Base-by-base conservation (phyloP, 2,797 vertebrate genomes). In the Pteronotus mesoamericanus region DNA sequence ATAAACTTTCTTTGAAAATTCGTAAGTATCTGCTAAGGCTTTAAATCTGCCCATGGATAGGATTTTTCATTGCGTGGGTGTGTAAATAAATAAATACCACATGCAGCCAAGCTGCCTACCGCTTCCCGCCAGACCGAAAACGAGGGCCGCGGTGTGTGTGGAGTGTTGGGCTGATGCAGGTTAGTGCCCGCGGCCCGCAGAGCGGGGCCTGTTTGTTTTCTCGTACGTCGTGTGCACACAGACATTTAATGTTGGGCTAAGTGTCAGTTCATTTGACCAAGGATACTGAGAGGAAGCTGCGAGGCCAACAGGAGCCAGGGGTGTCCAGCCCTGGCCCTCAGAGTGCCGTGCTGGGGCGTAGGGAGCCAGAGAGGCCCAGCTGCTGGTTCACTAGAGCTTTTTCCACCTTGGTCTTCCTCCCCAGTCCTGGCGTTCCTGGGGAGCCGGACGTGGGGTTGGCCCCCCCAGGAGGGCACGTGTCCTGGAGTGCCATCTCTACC, bases 1-100 rank as follows among this genome's bases (percentile, higher is more conserved):
- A 79, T 69, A 66, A 90, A 93, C 21, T 61, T 89, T 19, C 39
- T 71, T 68, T 86, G 46, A 91, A 86, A 64, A 84, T 71, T 68
- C 21, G 0, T 32, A 71, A 77, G 66, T 86, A 9, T 74, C 46
- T 71, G 29, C 48, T 29, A 71, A 75, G 8, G 6, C n/a, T 83
- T 87, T 19, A 79, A 29, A 69, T 79, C 7, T 77, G 21, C 37
- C 22, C 12, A 14, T 39, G 15, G 15, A n/a, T 86, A 74, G 3
- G 32, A 71, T 26, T 37, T 94, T 77, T 75, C 51, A 91, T 26
- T 15, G 9, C 3, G 32, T 48, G n/a, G 44, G 16, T 46, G 6
- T 64, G n/a, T 46, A 19, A 79, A 95, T 29, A 34, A 89, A 34
- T 71, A 68, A 87, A 78, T 3, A 26, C 1, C 39, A 53, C 8